Conservation (phyloP, 2,797 vertebrate species). For the Gymnoscopelus braueri region DNA sequence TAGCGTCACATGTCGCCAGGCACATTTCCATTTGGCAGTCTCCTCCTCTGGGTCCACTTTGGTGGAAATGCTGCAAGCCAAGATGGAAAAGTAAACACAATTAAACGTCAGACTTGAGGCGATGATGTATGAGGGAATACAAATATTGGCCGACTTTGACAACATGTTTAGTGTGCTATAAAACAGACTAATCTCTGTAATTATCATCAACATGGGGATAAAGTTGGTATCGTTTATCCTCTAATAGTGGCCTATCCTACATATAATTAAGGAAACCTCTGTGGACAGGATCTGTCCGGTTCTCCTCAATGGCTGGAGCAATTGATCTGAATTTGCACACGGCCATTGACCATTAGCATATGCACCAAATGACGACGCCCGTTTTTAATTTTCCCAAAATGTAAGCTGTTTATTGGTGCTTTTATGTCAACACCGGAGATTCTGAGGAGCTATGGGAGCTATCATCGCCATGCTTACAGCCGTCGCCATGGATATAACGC, state of each 20-base stretch:
- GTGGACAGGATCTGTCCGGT: too few relatives aligned
- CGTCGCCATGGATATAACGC: too few relatives aligned
- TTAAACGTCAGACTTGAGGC: constrained; percentile 53
- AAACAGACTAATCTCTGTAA: constrained; percentile 81
- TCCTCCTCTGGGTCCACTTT: constrained; percentile 65
- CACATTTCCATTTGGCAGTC: constrained; percentile 58
- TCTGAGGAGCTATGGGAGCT: too few relatives aligned
- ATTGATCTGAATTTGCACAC: too few relatives aligned
- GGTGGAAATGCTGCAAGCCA: constrained; percentile 67
- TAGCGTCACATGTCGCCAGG: constrained; percentile 55
- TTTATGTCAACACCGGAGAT: too few relatives aligned
- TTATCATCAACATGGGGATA: constrained; percentile 66
- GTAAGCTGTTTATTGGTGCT: too few relatives aligned
- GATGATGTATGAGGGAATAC: constrained; percentile 55
- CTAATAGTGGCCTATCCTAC: neutral
- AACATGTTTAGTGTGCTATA: constrained; percentile 76
- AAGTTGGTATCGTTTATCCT: constrained; percentile 30
- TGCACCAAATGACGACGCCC: too few relatives aligned
- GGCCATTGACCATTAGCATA: too few relatives aligned
- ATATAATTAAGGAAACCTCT: too few relatives aligned
- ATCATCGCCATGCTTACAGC: too few relatives aligned
- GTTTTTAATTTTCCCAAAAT: too few relatives aligned
- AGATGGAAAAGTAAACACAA: constrained; percentile 61
- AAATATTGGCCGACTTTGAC: constrained; percentile 73
- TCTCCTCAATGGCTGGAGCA: too few relatives aligned